Conservation (phyloP, 1,140 invertebrate species). For the Lethocerus indicus region DNA sequence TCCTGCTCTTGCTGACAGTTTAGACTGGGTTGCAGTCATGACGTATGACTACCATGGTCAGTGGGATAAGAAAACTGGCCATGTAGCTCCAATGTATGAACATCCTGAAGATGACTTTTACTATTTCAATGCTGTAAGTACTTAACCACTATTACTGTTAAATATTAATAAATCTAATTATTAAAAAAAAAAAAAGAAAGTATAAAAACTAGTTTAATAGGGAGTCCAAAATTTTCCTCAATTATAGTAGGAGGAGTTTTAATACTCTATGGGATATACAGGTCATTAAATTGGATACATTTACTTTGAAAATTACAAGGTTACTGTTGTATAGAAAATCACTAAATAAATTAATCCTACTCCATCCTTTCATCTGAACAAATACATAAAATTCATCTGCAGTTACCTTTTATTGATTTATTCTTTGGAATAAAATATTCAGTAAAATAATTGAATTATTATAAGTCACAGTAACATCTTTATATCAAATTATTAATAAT, state of each 20-base stretch:
- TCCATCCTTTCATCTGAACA: no score
- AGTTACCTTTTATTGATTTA: no score
- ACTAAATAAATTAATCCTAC: no score
- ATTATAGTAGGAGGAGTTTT: background rate
- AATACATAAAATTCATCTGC: no score
- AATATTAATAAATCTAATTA: background rate
- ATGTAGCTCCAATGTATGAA: constrained; percentile 63
- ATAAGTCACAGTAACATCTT: no score
- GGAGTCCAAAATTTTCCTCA: background rate
- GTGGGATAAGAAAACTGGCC: constrained; percentile 69
- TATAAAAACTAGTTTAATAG: background rate
- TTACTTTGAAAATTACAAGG: no score
- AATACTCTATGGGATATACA: no score
- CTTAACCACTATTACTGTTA: background rate
- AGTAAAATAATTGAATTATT: no score
- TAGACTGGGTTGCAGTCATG: constrained; percentile 82
- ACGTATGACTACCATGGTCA: constrained; percentile 76
- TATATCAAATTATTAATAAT: no score
- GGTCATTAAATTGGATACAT: no score
- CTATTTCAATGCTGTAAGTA: constrained; percentile 28
- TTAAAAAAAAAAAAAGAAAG: background rate
- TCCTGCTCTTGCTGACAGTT: constrained; percentile 41
- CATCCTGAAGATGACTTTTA: constrained; percentile 51
- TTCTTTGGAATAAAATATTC: no score
- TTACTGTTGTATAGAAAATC: no score